Conservation (phyloP, 1,140 invertebrate genomes). For the Drosophila bocqueti region DNA sequence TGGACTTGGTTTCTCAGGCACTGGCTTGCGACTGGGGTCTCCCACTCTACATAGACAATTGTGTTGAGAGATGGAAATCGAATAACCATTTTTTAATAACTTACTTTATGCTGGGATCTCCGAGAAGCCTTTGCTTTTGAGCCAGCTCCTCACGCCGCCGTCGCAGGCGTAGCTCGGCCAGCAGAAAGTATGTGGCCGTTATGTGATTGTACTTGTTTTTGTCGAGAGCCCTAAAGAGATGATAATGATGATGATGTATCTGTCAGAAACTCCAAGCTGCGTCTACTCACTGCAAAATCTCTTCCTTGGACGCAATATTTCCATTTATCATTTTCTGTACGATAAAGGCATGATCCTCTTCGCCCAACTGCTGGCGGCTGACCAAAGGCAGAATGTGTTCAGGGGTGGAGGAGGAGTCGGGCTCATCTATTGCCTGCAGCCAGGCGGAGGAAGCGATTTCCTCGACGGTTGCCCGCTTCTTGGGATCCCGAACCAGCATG, state of each 20-base stretch:
- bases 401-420: slow-evolving; percentile 60
- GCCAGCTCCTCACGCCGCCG: slow-evolving; percentile 89
- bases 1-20: slow-evolving; percentile 66
- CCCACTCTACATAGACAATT: slow-evolving; percentile 37
- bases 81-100: not conserved
- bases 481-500: slow-evolving; percentile 97
- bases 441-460: slow-evolving; percentile 96
- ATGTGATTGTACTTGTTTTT: slow-evolving; percentile 99
- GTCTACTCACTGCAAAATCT: slow-evolving; percentile 92
- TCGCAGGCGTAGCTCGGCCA: slow-evolving; percentile 96
- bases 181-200: slow-evolving; percentile 98
- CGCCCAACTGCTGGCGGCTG: slow-evolving; percentile 93
- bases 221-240: slow-evolving; percentile 92
- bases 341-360: slow-evolving; percentile 96
- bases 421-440: slow-evolving; percentile 87
- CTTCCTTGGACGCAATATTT: slow-evolving; percentile 96
- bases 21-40: slow-evolving; percentile 43
- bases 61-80: not conserved
- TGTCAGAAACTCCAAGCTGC: not conserved
- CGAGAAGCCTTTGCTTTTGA: slow-evolving; percentile 80
- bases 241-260: not conserved
- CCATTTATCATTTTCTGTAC: slow-evolving; percentile 98
- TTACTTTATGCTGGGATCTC: slow-evolving; percentile 61
- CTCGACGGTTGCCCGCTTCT: slow-evolving; percentile 93
- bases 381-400: slow-evolving; percentile 91